These are phyloP conservation scores for Eufriesea mexicana DNA, from an alignment of 1,140 invertebrate species.

Conservation along the genomic window DNA sequence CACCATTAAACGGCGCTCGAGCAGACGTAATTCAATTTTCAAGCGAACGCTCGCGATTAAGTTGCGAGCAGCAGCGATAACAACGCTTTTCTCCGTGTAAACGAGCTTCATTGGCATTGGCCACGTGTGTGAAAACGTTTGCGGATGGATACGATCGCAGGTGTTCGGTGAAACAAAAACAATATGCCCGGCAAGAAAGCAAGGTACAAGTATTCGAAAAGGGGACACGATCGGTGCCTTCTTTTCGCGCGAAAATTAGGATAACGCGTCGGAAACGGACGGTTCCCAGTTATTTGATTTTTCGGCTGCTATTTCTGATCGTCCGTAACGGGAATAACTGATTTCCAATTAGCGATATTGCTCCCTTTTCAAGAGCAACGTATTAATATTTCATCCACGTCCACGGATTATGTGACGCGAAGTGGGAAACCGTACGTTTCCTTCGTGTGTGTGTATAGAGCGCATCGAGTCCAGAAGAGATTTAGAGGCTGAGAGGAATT, in stretches of 20 bases:
- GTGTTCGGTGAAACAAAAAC: conserved; percentile 50
- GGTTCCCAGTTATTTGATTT: conserved; percentile 4
- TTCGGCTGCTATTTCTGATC: too few species aligned
- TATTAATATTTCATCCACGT: neutral
- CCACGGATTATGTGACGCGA: neutral
- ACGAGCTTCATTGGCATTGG: neutral
- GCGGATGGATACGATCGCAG: conserved; percentile 65
- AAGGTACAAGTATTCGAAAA: conserved; percentile 60
- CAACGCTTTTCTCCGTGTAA: neutral
- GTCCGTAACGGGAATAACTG: neutral
- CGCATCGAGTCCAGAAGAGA: conserved; percentile 57
- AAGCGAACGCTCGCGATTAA: neutral
- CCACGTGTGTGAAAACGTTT: conserved; percentile 41
- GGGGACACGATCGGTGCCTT: neutral
- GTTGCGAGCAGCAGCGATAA: too few species aligned
- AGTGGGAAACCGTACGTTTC: conserved; percentile 17
- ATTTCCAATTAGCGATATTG: conserved; percentile 4
- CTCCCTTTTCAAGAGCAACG: neutral
- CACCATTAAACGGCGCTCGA: neutral
- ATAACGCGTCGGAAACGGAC: conserved; percentile 30
- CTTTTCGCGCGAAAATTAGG: conserved; percentile 52
- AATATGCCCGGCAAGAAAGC: conserved; percentile 67
- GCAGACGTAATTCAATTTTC: neutral
- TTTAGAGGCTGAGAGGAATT: conserved; percentile 36
- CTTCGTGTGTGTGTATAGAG: conserved; percentile 8